These are phyloP conservation scores for Amia ocellicauda DNA, from an alignment of 2,113 vertebrate genomes.

Conservation along the genomic window DNA sequence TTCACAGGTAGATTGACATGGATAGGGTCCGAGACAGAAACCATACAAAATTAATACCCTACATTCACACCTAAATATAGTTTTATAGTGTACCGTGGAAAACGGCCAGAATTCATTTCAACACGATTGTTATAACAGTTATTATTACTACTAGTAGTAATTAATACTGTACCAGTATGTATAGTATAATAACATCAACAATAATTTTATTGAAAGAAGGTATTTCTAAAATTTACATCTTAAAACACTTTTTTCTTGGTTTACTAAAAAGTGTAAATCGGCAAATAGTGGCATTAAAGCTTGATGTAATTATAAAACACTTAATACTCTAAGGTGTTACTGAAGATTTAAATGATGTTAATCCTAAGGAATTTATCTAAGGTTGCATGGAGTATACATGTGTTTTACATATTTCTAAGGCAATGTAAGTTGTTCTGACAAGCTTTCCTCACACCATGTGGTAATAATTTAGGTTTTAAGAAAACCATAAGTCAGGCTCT, in stretches of 20 bases:
- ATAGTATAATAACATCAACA: too few species aligned
- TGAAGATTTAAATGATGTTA: not conserved
- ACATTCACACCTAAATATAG: not conserved
- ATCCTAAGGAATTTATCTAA: not conserved
- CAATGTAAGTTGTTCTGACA: slow-evolving; percentile 18
- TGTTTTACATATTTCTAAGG: slow-evolving; percentile 17
- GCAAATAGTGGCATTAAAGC: too few species aligned
- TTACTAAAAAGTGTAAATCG: too few species aligned
- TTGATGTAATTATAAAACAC: not conserved
- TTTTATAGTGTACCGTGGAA: too few species aligned
- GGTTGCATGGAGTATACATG: slow-evolving; percentile 11
- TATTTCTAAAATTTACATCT: too few species aligned
- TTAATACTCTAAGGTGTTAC: too few species aligned
- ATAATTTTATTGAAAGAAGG: too few species aligned
- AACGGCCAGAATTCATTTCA: not conserved
- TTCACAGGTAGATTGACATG: slow-evolving; percentile 3
- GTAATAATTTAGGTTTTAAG: slow-evolving; percentile 22
- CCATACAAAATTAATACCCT: not conserved
- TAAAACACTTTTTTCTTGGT: too few species aligned
- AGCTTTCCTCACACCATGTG: slow-evolving; percentile 18
- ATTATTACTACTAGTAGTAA: too few species aligned
- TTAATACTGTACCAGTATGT: too few species aligned
- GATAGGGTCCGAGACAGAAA: not conserved
- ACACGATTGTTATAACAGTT: too few species aligned
- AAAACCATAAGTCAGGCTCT: slow-evolving; percentile 13